Evolutionary conservation across 2,888 invertebrate genomes (phyloP).

Genomic region (Celastrina argiolus): DNA sequence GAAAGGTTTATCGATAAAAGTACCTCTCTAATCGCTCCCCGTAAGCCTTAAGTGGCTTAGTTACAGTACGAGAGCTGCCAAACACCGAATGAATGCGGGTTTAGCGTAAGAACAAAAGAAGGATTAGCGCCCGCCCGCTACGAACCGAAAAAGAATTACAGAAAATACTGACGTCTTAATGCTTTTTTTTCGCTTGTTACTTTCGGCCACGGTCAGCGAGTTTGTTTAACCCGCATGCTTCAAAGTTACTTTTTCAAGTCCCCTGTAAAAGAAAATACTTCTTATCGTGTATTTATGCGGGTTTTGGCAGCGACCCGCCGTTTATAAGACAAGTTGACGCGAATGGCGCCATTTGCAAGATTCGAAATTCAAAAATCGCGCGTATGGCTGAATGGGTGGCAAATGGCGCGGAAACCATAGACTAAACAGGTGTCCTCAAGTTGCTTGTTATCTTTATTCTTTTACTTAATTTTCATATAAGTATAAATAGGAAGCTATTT

Average conservation of each 20-base stretch:
- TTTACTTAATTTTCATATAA: slow-evolving; percentile 24
- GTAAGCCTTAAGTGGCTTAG: slow-evolving; percentile 71
- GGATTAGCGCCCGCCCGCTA: slow-evolving; percentile 45
- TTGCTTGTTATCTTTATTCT: slow-evolving; percentile 33
- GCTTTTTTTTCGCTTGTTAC: slow-evolving; percentile 41
- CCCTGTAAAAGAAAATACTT: neutral
- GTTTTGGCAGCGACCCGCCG: slow-evolving; percentile 41
- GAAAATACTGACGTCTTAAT: slow-evolving; percentile 38
- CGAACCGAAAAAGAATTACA: slow-evolving; percentile 56
- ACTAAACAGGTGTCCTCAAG: slow-evolving; percentile 59
- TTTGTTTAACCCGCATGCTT: slow-evolving; percentile 35
- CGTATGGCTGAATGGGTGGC: slow-evolving; percentile 56
- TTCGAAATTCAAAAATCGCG: slow-evolving; percentile 64
- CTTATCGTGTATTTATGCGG: slow-evolving; percentile 29
- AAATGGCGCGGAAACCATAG: slow-evolving; percentile 69
- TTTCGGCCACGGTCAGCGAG: slow-evolving; percentile 40
- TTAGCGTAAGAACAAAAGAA: slow-evolving; percentile 65
- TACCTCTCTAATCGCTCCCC: slow-evolving; percentile 32
- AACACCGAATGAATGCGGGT: slow-evolving; percentile 66
- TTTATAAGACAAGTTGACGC: slow-evolving; percentile 53
- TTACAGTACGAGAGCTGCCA: slow-evolving; percentile 63
- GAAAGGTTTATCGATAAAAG: slow-evolving; percentile 22
- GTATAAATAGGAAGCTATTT: too few relatives aligned
- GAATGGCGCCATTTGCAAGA: slow-evolving; percentile 52
- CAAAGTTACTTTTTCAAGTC: neutral